These are phyloP conservation scores for Acanthurus leucopareius DNA, from an alignment of 2,797 vertebrate species.

Conservation along the genomic window DNA sequence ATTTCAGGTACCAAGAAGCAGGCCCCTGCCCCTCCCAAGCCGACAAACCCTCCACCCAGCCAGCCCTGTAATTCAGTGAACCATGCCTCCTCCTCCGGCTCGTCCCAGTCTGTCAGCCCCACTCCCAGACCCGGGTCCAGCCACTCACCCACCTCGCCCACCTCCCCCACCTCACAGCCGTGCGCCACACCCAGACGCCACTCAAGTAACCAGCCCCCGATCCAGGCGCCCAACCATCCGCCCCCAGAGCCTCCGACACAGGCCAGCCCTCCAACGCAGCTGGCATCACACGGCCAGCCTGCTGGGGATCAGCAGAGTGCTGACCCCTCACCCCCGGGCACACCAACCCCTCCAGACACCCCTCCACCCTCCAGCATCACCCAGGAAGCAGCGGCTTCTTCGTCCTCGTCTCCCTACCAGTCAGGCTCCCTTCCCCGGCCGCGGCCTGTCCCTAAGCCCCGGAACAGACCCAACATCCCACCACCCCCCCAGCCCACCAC, in stretches of 20 bases:
- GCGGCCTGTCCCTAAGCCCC: constrained; percentile 93
- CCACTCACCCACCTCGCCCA: constrained; percentile 86
- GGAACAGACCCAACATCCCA: constrained; percentile 92
- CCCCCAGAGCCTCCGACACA: constrained; percentile 94
- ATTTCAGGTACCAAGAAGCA: constrained; percentile 94
- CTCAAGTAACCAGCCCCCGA: constrained; percentile 89
- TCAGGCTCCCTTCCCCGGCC: constrained; percentile 89
- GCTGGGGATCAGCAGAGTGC: constrained; percentile 69
- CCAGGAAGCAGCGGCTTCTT: constrained; percentile 72
- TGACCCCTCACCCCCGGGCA: constrained; percentile 89
- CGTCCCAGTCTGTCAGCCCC: constrained; percentile 85
- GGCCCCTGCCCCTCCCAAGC: constrained; percentile 96
- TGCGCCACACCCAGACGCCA: constrained; percentile 87
- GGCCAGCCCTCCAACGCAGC: constrained; percentile 76
- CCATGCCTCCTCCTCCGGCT: constrained; percentile 70
- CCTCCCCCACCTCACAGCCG: constrained; percentile 77
- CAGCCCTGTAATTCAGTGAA: constrained; percentile 85
- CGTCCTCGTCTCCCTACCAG: constrained; percentile 79
- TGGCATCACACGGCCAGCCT: constrained; percentile 63
- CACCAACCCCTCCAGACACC: constrained; percentile 92
- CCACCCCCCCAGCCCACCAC: constrained; percentile 92
- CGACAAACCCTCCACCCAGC: constrained; percentile 89
- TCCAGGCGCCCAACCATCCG: constrained; percentile 95
- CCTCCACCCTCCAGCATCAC: constrained; percentile 81
- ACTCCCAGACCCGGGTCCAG: constrained; percentile 85